Evolutionary conservation across 2,797 vertebrate species (phyloP).

Genomic region (Pangasius djambal): DNA sequence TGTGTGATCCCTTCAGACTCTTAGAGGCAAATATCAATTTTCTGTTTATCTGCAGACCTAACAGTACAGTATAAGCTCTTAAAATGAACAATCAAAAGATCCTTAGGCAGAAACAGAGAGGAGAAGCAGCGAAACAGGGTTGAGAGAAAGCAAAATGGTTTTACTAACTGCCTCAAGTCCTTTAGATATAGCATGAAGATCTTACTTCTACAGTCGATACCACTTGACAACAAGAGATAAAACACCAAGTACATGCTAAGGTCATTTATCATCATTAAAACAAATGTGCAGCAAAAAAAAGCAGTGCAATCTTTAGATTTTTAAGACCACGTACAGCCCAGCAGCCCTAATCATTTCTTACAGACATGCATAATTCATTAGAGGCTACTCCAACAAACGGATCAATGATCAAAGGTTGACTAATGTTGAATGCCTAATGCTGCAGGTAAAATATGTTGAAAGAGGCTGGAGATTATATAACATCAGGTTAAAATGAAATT

Average conservation of each 20-base stretch:
- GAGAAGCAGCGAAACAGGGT: background rate
- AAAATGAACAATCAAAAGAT: slow-evolving; percentile 45
- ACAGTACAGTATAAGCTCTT: slow-evolving; percentile 28
- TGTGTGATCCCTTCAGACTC: background rate
- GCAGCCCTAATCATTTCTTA: slow-evolving; percentile 28
- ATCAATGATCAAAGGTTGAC: slow-evolving; percentile 12
- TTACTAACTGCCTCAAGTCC: slow-evolving; percentile 31
- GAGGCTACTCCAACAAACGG: slow-evolving; percentile 10
- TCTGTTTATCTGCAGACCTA: slow-evolving; percentile 27
- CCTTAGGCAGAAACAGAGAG: slow-evolving; percentile 20
- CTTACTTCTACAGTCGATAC: slow-evolving; percentile 25
- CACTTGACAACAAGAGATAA: slow-evolving; percentile 26
- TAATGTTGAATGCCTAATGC: slow-evolving; percentile 17
- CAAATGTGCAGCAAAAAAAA: background rate
- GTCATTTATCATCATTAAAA: background rate
- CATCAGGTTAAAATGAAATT: background rate
- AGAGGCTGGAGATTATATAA: background rate
- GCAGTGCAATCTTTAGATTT: slow-evolving; percentile 8
- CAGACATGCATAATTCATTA: slow-evolving; percentile 43
- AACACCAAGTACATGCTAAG: slow-evolving; percentile 22
- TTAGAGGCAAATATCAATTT: slow-evolving; percentile 12
- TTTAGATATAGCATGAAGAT: slow-evolving; percentile 20
- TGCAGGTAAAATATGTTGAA: slow-evolving; percentile 32
- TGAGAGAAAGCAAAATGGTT: slow-evolving; percentile 30
- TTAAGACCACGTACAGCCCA: background rate